Conservation (phyloP, 2,797 vertebrate genomes). For the Takifugu rubripes region DNA sequence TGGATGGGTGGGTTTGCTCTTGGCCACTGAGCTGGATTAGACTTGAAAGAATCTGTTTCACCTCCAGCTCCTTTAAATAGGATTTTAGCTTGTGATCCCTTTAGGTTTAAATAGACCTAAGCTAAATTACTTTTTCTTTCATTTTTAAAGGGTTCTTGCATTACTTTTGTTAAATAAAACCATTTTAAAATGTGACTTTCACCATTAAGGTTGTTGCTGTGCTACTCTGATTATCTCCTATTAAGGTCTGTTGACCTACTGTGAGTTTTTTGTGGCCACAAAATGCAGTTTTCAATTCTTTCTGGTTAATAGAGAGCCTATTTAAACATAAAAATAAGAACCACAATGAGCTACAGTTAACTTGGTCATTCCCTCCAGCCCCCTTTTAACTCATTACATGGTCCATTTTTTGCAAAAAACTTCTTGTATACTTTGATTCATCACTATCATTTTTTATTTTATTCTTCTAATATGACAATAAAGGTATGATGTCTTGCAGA, state of each 20-base stretch:
- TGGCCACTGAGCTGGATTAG: constrained; percentile 56
- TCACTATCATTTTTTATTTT: neutral
- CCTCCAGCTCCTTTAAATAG: constrained; percentile 46
- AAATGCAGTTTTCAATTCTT: too few species aligned
- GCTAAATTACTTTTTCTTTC: neutral
- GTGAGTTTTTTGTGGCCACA: too few species aligned
- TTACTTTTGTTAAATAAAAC: neutral
- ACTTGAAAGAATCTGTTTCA: constrained; percentile 45
- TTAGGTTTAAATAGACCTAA: constrained; percentile 24
- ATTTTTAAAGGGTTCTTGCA: neutral
- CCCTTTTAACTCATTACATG: neutral
- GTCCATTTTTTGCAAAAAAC: neutral
- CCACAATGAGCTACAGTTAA: too few species aligned
- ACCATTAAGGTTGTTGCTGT: too few species aligned
- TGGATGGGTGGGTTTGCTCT: constrained; percentile 30
- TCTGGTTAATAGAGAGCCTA: too few species aligned
- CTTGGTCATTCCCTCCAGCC: neutral
- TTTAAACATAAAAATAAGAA: too few species aligned
- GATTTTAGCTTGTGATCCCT: constrained; percentile 43
- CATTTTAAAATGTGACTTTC: neutral
- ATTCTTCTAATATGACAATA: neutral
- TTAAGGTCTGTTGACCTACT: too few species aligned
- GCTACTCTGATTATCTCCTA: too few species aligned
- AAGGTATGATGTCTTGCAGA: neutral
- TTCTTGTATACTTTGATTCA: neutral